phyloP scores from a whole-genome alignment of 1,140 invertebrate genomes.

The Drosophila cardini region DNA sequence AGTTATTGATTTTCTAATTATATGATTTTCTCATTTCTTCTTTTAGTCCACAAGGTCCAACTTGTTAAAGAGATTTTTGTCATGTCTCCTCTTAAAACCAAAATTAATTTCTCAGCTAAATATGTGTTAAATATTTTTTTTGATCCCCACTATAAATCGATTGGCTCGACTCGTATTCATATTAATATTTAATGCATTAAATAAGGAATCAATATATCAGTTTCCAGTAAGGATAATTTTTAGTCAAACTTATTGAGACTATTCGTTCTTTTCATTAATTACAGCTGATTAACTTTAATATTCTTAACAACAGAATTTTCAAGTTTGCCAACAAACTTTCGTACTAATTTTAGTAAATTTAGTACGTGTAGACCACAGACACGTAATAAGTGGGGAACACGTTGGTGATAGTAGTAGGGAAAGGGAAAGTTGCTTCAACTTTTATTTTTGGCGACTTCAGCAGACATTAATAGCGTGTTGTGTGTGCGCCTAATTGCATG shows the following conservation, averaged over 20 bases:
- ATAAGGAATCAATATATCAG: too few relatives aligned
- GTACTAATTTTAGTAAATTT: slow-evolving; percentile 75
- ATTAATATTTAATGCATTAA: too few relatives aligned
- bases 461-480: slow-evolving; percentile 8
- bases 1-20: neutral
- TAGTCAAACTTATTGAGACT: slow-evolving; percentile 43
- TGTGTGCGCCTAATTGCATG: slow-evolving; percentile 54
- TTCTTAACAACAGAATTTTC: slow-evolving; percentile 63
- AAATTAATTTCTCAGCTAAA: neutral
- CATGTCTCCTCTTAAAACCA: neutral
- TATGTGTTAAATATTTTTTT: too few relatives aligned
- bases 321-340: slow-evolving; percentile 66
- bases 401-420: neutral
- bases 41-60: neutral
- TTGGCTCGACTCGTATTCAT: too few relatives aligned
- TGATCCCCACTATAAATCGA: too few relatives aligned
- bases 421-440: slow-evolving; percentile 20
- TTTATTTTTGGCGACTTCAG: slow-evolving; percentile 21
- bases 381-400: neutral
- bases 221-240: neutral
- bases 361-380: slow-evolving; percentile 26
- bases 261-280: slow-evolving; percentile 50
- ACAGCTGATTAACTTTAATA: slow-evolving; percentile 56
- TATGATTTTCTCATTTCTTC: neutral
- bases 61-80: slow-evolving; percentile 8